These are phyloP conservation scores for Drosophila navojoa DNA, from an alignment of 1,140 invertebrate genomes.

Conservation along the genomic window DNA sequence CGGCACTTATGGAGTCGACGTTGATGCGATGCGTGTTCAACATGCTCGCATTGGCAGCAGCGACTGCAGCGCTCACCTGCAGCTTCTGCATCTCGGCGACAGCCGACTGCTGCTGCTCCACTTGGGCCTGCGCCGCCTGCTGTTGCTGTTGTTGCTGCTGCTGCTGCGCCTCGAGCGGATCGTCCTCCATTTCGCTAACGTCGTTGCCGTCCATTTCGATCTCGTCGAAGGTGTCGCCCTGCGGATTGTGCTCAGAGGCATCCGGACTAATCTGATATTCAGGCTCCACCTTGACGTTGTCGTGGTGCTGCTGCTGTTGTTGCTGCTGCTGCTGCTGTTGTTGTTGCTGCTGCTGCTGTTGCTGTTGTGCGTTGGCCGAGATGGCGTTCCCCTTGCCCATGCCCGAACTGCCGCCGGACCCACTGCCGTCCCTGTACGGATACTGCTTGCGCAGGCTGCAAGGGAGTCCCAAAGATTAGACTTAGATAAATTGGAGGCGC, in stretches of 20 bases:
- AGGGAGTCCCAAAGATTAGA: not conserved
- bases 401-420: conserved; percentile 35
- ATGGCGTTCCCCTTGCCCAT: conserved; percentile 38
- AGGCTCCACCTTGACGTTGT: conserved; percentile 72
- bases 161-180: conserved; percentile 63
- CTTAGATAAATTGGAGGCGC: not conserved
- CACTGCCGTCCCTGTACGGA: conserved; percentile 65
- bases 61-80: conserved; percentile 57
- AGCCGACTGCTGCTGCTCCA: conserved; percentile 41
- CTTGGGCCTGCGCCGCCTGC: conserved; percentile 45
- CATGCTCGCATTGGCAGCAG: conserved; percentile 66
- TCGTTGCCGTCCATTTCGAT: conserved; percentile 78
- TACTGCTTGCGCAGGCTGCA: conserved; percentile 80
- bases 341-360: conserved; percentile 30
- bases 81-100: conserved; percentile 70
- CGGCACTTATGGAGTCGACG: conserved; percentile 77
- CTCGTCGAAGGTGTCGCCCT: conserved; percentile 73
- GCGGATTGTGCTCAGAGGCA: conserved; percentile 70
- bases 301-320: conserved; percentile 55
- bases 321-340: conserved; percentile 55
- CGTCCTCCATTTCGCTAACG: conserved; percentile 72
- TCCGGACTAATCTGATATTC: conserved; percentile 77
- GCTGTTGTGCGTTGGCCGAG: conserved; percentile 27
- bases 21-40: conserved; percentile 67
- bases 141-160: conserved; percentile 61